phyloP scores from a whole-genome alignment of 2,797 vertebrate species.

The Manis pentadactyla region DNA sequence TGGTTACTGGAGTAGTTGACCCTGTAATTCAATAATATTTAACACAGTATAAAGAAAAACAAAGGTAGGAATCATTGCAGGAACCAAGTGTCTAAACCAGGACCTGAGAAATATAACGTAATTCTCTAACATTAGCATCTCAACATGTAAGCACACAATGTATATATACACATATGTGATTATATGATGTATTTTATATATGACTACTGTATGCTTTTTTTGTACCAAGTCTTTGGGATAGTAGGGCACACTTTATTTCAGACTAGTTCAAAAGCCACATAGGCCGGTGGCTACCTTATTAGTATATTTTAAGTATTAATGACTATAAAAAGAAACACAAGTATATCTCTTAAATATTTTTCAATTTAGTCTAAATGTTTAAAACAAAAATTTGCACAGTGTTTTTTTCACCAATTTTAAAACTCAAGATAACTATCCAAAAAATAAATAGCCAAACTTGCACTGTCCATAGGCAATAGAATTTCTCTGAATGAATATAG shows the following conservation, averaged over 20 bases:
- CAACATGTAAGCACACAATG: background rate
- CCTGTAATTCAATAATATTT: background rate
- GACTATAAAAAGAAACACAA: background rate
- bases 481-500: background rate
- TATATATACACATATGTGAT: background rate
- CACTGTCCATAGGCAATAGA: background rate
- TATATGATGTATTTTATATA: background rate
- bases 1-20: background rate
- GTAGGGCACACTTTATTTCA: background rate
- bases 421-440: background rate
- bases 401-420: background rate
- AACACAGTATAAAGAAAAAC: background rate
- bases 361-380: background rate
- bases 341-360: background rate
- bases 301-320: background rate
- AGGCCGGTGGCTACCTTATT: background rate
- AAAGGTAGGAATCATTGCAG: background rate
- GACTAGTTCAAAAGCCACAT: background rate
- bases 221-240: background rate
- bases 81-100: background rate
- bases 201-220: background rate
- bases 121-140: slow-evolving; percentile 8
- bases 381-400: background rate
- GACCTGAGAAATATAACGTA: background rate
- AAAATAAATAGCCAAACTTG: background rate